phyloP scores from a whole-genome alignment of 92 coral and sea anemone genomes.

The Porites lobata region DNA sequence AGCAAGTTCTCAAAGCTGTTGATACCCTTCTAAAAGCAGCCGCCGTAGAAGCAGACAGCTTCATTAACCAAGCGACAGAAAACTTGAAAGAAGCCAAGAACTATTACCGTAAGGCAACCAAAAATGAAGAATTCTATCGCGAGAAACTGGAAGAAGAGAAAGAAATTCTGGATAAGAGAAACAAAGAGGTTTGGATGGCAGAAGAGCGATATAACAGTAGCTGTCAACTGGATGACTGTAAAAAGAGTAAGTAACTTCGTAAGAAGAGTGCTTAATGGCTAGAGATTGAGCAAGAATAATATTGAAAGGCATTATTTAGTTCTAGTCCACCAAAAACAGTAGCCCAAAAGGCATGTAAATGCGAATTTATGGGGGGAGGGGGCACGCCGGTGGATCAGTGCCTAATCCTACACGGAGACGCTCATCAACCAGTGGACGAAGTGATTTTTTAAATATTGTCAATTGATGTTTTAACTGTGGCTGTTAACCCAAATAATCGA shows the following conservation, averaged over 20 bases:
- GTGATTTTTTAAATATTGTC: too few species aligned
- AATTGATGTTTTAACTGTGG: too few species aligned
- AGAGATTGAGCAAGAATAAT: too few species aligned
- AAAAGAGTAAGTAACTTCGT: conserved; percentile 69
- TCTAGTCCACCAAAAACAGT: too few species aligned
- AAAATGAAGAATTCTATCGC: conserved; percentile 75
- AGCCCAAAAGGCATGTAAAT: too few species aligned
- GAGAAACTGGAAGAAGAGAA: conserved; percentile 75
- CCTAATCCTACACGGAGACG: too few species aligned
- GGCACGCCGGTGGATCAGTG: too few species aligned
- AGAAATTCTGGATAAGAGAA: conserved; percentile 72
- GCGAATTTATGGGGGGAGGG: too few species aligned
- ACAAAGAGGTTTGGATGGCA: conserved; percentile 85
- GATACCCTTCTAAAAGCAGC: conserved; percentile 70
- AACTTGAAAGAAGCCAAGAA: conserved; percentile 90
- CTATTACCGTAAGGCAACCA: conserved; percentile 88
- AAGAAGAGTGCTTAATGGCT: neutral
- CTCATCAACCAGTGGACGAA: too few species aligned
- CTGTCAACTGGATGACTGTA: conserved; percentile 83
- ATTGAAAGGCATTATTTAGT: too few species aligned
- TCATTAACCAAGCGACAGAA: conserved; percentile 91
- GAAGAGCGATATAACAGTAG: conserved; percentile 90
- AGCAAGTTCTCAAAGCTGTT: conserved; percentile 75
- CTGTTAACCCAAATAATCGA: too few species aligned
- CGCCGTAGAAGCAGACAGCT: conserved; percentile 89